Base-by-base conservation (phyloP, 1,140 invertebrate genomes). In the Metaphire vulgaris region DNA sequence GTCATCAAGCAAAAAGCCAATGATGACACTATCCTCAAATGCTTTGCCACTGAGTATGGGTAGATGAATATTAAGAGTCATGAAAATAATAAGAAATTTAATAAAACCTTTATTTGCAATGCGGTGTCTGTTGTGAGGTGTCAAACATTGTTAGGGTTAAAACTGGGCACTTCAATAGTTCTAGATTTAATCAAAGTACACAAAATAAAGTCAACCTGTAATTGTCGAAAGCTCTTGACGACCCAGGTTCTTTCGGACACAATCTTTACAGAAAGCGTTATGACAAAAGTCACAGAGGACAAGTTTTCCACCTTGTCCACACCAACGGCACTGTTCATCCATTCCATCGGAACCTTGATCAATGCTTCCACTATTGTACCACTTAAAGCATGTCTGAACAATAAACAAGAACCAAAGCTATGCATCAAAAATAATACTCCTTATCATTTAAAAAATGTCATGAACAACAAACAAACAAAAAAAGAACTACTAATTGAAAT, bases 301-400 rank as follows among this genome's bases (percentile, higher is more conserved):
- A 0, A 95, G 90, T 79, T 89, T 89, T 1, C 91, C 91, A 33
- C 92, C 94, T 84, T 96, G 92, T 0, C 92, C 93, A 85, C 94
- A 96, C 93, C 93, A 95, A 77, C 93, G 89, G 81, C 94, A 96
- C 83, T 94, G 95, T 79, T 94, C 87, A 83, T 95, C 93, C 26
- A 91, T 92, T 6, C 92, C 92, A 86, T 94, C 92, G 81, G 93
- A 91, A 78, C 93, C 93, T 86, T 91, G 90, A 65, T 90, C 89
- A 84, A 92, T 92, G 79, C 91, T 90, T 56, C 91, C 91, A 84
- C 86, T 86, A 0, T 85, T 85, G 83, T 95, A 94, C 82, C 93
- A 95, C 33, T 91, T 89, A 78, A 90, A 90, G 86, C 93, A 95
- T 72, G 85, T 85, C 90, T 90, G 79, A 28, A 82, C 79, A 65